Percentiles rank a stretch among this genome's conserved stretches.
phyloP scores from a whole-genome alignment of 2,113 vertebrate genomes.

The Cavia porcellus region DNA sequence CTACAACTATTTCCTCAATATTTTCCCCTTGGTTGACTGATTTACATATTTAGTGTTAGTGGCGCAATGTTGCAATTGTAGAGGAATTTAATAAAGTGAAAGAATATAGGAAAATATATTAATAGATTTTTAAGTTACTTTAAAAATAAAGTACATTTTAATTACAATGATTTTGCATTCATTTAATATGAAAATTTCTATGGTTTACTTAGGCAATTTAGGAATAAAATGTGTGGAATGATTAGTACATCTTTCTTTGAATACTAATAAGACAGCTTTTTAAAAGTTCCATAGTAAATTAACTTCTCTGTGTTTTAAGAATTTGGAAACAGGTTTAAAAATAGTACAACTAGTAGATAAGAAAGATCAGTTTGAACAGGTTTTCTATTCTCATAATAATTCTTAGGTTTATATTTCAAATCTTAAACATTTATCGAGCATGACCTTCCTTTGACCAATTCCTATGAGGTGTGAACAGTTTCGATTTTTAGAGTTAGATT shows the following conservation, averaged over 20 bases:
- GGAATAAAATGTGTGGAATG: slow-evolving; percentile 9
- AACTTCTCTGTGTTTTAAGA: background rate
- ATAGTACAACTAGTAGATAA: background rate
- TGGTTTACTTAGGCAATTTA: background rate
- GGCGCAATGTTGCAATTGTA: background rate
- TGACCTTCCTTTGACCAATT: background rate
- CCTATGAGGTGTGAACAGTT: background rate
- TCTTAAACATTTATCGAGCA: background rate
- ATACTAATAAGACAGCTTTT: background rate
- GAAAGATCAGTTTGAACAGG: background rate
- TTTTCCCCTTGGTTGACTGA: background rate
- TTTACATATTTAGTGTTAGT: background rate
- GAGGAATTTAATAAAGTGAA: slow-evolving; percentile 21
- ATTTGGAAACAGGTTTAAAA: background rate
- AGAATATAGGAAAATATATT: background rate
- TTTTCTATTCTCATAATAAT: background rate
- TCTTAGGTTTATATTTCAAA: background rate
- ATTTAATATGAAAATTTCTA: background rate
- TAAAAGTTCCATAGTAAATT: background rate
- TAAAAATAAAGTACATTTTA: slow-evolving; percentile 37
- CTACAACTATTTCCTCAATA: background rate
- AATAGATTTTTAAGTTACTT: background rate
- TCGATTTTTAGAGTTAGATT: background rate
- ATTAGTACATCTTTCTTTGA: background rate
- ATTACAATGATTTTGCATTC: background rate